Evolutionary conservation across 2,888 invertebrate genomes (phyloP).

Genomic region (Caenorhabditis sp.): DNA sequence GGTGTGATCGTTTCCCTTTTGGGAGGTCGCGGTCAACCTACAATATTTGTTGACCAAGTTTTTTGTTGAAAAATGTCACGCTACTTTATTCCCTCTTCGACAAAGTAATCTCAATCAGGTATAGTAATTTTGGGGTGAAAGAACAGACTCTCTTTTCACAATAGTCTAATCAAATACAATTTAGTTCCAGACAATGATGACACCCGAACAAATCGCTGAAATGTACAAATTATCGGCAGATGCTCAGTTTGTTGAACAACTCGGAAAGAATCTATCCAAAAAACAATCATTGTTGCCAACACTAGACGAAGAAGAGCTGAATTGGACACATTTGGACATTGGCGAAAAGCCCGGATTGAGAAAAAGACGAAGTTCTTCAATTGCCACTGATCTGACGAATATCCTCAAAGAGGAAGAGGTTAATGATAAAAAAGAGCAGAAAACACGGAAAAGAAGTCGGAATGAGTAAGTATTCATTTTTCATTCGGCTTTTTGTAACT

Average conservation of each 20-base stretch:
- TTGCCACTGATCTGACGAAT: neutral
- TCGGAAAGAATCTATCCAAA: neutral
- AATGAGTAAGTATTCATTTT: too few species aligned
- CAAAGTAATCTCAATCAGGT: too few species aligned
- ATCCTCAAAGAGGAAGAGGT: neutral
- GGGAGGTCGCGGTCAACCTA: too few species aligned
- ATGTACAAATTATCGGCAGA: neutral
- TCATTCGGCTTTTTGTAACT: neutral
- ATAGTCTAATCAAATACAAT: neutral
- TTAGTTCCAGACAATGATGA: slow-evolving; percentile 1
- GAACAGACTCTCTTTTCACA: neutral
- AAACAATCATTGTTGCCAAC: neutral
- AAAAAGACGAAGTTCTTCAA: neutral
- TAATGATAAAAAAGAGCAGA: neutral
- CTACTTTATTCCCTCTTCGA: too few species aligned
- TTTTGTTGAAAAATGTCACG: too few species aligned
- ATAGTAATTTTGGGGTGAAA: neutral
- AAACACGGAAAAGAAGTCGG: neutral
- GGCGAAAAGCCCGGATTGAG: neutral
- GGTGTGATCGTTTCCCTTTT: too few species aligned
- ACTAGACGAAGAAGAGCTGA: neutral
- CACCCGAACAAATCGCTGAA: neutral
- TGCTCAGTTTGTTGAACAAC: neutral
- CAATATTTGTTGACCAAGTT: too few species aligned
- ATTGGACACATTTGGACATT: neutral